Conservation (phyloP, 2,888 invertebrate species). For the Xylophagus ater region DNA sequence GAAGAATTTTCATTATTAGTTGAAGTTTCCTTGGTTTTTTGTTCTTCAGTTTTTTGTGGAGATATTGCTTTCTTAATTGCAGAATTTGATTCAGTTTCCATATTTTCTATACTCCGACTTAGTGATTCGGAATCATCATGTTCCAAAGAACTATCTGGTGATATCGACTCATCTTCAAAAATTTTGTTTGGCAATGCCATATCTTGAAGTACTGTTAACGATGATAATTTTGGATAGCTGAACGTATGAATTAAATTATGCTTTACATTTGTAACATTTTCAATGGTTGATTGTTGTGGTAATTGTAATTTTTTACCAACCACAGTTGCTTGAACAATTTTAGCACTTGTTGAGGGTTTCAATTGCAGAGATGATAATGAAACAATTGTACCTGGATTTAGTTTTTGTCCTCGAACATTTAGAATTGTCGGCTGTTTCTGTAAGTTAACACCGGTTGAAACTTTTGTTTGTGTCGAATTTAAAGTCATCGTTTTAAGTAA, state of each 20-base stretch:
- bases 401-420: conserved; percentile 29
- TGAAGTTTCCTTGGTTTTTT: background rate
- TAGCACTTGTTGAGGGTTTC: conserved; percentile 33
- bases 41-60: background rate
- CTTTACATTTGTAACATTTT: conserved; percentile 40
- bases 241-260: conserved; percentile 18
- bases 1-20: background rate
- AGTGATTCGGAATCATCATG: conserved; percentile 31
- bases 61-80: too few species aligned
- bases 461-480: conserved; percentile 26
- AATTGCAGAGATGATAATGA: conserved; percentile 35
- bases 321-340: conserved; percentile 39
- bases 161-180: conserved; percentile 54
- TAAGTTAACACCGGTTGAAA: conserved; percentile 25
- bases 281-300: conserved; percentile 32
- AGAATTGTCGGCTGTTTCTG: conserved; percentile 26
- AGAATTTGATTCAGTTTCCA: too few species aligned
- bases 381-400: conserved; percentile 32
- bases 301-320: conserved; percentile 32
- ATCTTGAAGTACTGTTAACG: conserved; percentile 46
- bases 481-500: conserved; percentile 30
- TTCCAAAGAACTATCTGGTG: conserved; percentile 44
- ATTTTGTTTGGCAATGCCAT: conserved; percentile 53
- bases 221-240: conserved; percentile 43
- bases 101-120: too few species aligned